Conservation (phyloP, 1,140 invertebrate species). For the Eumaeus atala region DNA sequence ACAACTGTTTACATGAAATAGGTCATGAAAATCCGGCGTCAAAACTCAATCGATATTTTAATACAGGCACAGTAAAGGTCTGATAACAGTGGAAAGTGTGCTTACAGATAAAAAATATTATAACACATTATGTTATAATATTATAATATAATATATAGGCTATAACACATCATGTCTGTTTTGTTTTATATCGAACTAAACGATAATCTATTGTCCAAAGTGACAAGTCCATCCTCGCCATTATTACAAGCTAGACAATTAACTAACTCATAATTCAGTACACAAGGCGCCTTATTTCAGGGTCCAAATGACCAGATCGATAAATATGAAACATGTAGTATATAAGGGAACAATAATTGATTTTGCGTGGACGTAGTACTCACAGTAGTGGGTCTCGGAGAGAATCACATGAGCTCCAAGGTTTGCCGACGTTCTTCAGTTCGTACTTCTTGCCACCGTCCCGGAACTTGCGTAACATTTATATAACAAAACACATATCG, state of each 20-base stretch:
- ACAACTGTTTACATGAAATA: conserved; percentile 18
- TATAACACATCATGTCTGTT: too few species aligned
- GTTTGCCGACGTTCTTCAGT: conserved; percentile 51
- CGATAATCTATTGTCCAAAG: too few species aligned
- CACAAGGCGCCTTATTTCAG: conserved; percentile 38
- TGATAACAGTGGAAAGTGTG: background rate
- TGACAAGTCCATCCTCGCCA: conserved; percentile 4
- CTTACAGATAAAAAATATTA: too few species aligned
- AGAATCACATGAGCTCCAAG: conserved; percentile 52
- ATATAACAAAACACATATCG: conserved; percentile 57
- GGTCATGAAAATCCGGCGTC: conserved; percentile 18
- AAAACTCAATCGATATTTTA: conserved; percentile 4
- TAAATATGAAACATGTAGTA: conserved; percentile 33
- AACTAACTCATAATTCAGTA: conserved; percentile 24
- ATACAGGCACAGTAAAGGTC: background rate
- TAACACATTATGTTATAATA: too few species aligned
- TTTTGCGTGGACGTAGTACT: conserved; percentile 40
- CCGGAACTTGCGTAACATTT: conserved; percentile 66
- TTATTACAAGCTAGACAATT: conserved; percentile 19
- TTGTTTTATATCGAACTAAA: too few species aligned
- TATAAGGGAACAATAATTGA: conserved; percentile 24
- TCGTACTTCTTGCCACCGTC: conserved; percentile 44
- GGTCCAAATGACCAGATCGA: conserved; percentile 46
- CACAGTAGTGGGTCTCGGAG: conserved; percentile 40
- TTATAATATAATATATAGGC: too few species aligned